Evolutionary conservation across 2,888 invertebrate species (phyloP).

Genomic region (Stenodema calcarata): DNA sequence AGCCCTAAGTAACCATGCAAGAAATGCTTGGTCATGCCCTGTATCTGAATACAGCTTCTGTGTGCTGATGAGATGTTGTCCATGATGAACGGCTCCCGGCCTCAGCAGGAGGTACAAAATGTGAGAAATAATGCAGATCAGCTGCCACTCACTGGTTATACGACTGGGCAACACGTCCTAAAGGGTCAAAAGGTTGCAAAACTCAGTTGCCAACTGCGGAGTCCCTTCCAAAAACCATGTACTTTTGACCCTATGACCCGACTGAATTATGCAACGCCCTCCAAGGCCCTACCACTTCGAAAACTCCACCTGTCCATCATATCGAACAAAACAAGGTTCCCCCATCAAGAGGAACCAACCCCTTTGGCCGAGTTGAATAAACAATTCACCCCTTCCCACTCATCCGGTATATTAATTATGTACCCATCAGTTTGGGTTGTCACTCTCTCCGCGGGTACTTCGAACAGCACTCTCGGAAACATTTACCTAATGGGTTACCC

Average conservation of each 20-base stretch:
- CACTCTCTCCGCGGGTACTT: not conserved
- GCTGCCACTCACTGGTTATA: no score
- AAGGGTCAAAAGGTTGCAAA: not conserved
- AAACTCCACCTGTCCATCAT: slow-evolving; percentile 19
- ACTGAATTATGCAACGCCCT: not conserved
- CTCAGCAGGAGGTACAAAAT: no score
- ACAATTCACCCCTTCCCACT: not conserved
- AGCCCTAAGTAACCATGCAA: no score
- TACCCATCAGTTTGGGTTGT: slow-evolving; percentile 2
- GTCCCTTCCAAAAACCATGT: not conserved
- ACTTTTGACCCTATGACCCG: slow-evolving; percentile 18
- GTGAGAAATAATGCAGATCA: no score
- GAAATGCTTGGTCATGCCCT: no score
- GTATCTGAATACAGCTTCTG: no score
- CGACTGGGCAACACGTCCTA: not conserved
- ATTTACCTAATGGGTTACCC: slow-evolving; percentile 14
- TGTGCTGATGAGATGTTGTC: no score
- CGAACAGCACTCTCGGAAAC: slow-evolving; percentile 5
- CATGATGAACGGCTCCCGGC: no score
- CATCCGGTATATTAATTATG: not conserved
- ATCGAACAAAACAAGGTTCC: slow-evolving; percentile 9
- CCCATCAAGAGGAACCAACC: not conserved
- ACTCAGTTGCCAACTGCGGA: not conserved
- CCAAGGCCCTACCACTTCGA: not conserved
- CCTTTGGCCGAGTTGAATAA: not conserved